phyloP scores from a whole-genome alignment of 2,113 vertebrate species.

The Zootoca vivipara region DNA sequence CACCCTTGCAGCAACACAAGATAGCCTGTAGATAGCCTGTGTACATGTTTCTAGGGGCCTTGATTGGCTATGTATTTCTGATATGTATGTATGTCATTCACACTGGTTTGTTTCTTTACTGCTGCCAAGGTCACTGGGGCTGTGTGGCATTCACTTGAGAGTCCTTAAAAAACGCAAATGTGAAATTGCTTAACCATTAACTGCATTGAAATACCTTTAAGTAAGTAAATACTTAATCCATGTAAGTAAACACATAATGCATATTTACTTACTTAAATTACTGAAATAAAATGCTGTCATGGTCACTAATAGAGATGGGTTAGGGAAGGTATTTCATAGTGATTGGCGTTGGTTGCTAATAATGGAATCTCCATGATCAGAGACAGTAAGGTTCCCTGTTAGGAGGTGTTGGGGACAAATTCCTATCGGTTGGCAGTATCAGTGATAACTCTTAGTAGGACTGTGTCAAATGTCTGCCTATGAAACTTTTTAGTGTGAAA shows the following conservation, averaged over 20 bases:
- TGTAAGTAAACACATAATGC: no score
- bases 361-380: background rate
- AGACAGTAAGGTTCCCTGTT: background rate
- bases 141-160: background rate
- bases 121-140: background rate
- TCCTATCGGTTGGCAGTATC: background rate
- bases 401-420: background rate
- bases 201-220: background rate
- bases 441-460: background rate
- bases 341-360: background rate
- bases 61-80: no score
- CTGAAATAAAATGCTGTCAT: background rate
- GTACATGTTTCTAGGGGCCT: no score
- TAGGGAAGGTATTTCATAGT: background rate
- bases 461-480: background rate
- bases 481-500: background rate
- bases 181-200: background rate
- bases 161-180: no score
- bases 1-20: no score
- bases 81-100: no score
- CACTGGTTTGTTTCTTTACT: no score
- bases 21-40: no score
- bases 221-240: no score
- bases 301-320: background rate
- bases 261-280: background rate